Percentiles rank a stretch among this genome's conserved stretches.
These are phyloP conservation scores for Sminthurinus signatus DNA, from an alignment of 1,140 invertebrate species.

Conservation along the genomic window DNA sequence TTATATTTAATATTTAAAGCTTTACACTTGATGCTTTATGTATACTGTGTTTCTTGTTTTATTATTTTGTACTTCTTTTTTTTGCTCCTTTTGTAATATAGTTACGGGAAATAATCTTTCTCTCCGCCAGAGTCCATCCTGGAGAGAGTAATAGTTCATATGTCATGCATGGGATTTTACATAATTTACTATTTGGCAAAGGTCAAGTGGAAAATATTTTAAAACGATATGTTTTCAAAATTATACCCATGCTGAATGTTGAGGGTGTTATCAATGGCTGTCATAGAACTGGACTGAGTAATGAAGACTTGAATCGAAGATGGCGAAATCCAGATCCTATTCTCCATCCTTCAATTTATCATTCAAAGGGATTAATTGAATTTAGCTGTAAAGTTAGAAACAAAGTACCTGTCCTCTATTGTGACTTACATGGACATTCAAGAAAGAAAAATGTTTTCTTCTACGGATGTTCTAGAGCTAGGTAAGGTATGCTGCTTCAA, in stretches of 20 bases:
- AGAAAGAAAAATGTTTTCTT: constrained; percentile 81
- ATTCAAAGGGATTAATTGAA: constrained; percentile 68
- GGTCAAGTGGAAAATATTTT: constrained; percentile 56
- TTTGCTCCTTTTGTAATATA: too few relatives aligned
- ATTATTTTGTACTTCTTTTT: too few relatives aligned
- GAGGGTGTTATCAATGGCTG: constrained; percentile 84
- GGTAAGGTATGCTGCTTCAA: too few relatives aligned
- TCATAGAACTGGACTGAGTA: constrained; percentile 70
- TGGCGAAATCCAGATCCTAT: constrained; percentile 67
- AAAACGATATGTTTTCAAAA: constrained; percentile 71
- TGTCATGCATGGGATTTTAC: constrained; percentile 77
- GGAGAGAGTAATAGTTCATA: constrained; percentile 83
- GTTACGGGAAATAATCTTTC: constrained; percentile 63
- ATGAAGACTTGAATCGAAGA: constrained; percentile 72
- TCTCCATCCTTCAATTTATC: constrained; percentile 74
- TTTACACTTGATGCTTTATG: too few relatives aligned
- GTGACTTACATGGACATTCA: constrained; percentile 86
- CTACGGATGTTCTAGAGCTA: constrained; percentile 67
- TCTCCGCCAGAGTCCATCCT: constrained; percentile 77
- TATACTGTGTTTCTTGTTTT: too few relatives aligned
- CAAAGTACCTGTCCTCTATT: constrained; percentile 63
- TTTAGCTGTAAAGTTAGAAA: constrained; percentile 56
- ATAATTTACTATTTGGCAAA: constrained; percentile 56
- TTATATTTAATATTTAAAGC: too few relatives aligned
- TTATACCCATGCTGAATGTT: constrained; percentile 80